A percentile compares a stretch with the other conserved stretches of the same genome.
Evolutionary conservation across 2,888 invertebrate genomes (phyloP).

Genomic region (Himalopsyche japonica): DNA sequence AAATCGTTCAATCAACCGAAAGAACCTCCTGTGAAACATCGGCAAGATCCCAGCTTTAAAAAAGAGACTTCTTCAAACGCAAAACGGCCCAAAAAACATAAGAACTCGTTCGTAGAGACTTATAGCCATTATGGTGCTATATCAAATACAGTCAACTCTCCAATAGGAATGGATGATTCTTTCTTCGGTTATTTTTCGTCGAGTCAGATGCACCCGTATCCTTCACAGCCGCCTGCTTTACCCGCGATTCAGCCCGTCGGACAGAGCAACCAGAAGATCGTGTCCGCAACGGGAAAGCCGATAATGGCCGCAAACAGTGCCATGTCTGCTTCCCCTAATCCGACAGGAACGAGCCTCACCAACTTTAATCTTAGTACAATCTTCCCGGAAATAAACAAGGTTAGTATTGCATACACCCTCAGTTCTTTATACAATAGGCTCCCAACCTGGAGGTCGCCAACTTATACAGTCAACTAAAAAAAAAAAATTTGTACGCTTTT

Average conservation of each 20-base stretch:
- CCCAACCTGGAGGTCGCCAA: too few species aligned
- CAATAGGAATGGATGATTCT: constrained; percentile 16
- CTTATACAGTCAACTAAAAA: too few species aligned
- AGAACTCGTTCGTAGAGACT: constrained; percentile 4
- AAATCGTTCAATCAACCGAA: neutral
- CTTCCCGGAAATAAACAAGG: constrained; percentile 80
- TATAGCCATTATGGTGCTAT: constrained; percentile 8
- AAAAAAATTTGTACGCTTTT: too few species aligned
- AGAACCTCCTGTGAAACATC: neutral
- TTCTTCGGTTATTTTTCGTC: constrained; percentile 25
- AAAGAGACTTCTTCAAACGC: constrained; percentile 20
- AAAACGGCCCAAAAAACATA: constrained; percentile 31
- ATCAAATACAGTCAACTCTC: constrained; percentile 6
- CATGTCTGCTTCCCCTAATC: constrained; percentile 12
- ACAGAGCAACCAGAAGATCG: neutral
- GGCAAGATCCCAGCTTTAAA: constrained; percentile 9
- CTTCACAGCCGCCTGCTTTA: neutral
- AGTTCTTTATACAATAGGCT: too few species aligned
- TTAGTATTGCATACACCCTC: constrained; percentile 43
- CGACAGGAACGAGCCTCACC: constrained; percentile 55
- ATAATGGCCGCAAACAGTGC: neutral
- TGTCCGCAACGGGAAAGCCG: neutral
- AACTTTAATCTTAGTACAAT: constrained; percentile 84
- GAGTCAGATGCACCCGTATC: constrained; percentile 38
- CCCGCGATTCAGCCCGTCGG: neutral